These are phyloP conservation scores for Theristicus caerulescens DNA, from an alignment of 2,113 vertebrate species.

Conservation along the genomic window DNA sequence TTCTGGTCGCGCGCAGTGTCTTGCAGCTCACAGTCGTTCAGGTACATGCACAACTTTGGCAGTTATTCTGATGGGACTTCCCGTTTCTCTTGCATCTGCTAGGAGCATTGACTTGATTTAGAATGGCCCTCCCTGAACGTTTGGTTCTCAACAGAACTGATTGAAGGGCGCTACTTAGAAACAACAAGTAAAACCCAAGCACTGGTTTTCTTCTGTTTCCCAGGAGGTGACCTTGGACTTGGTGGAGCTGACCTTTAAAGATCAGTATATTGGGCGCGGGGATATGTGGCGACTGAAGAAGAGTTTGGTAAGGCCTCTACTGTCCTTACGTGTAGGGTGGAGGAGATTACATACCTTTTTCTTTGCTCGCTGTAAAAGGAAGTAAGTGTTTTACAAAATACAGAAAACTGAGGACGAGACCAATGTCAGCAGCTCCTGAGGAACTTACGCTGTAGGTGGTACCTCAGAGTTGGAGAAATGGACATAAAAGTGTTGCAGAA, in stretches of 20 bases:
- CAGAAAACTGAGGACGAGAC: neutral
- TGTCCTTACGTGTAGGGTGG: neutral
- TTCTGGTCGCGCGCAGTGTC: neutral
- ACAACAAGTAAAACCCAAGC: neutral
- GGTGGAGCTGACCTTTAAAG: slow-evolving; percentile 97
- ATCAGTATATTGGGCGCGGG: slow-evolving; percentile 96
- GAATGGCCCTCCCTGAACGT: neutral
- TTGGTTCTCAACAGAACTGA: neutral
- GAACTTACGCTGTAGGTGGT: neutral
- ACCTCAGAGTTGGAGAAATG: neutral
- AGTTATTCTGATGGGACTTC: neutral
- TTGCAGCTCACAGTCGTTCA: neutral
- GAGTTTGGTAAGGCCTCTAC: slow-evolving; percentile 83
- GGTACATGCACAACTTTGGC: neutral
- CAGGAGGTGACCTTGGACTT: slow-evolving; percentile 96
- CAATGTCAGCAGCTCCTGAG: neutral
- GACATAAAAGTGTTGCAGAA: neutral
- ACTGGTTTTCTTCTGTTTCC: neutral
- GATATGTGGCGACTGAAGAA: slow-evolving; percentile 99
- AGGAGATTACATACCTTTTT: neutral
- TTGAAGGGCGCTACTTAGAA: neutral
- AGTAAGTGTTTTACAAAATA: neutral
- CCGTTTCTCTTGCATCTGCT: neutral
- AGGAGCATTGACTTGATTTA: neutral
- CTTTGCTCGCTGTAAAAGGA: neutral